Base-by-base conservation (phyloP, 1,140 invertebrate genomes). In the Drosophila burlai region DNA sequence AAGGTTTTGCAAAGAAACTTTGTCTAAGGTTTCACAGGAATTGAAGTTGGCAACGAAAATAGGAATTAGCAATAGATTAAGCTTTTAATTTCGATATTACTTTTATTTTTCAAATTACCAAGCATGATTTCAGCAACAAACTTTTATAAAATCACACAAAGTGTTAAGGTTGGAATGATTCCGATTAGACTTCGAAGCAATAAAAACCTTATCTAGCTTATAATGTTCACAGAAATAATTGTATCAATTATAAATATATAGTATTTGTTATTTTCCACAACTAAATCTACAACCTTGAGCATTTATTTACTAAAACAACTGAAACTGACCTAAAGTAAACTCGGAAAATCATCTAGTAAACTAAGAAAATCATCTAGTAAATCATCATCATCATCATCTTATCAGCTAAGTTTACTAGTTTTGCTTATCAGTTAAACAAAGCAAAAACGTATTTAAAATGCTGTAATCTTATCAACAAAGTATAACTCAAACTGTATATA, bases 391-490 rank as follows among this genome's bases (percentile, higher is more conserved):
- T n/a, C n/a, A n/a, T n/a, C n/a, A n/a, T 10, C 13, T 61, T 18
- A 46, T 26, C 21, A 46, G 42, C 2, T 18, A 31, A 43, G 29
- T 45, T 62, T n/a, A 18, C 9, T n/a, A 43, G 4, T 21, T n/a
- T 16, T 46, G 2, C 42, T 62, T 66, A 66, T 62, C 42, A 36
- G 7, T 11, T 18, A 24, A 34, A 60, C 7, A 18, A 11, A n/a
- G 18, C 4, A 21, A 63, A 63, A 58, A 10, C 2, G 2, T 2
- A 11, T 55, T 57, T 15, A 9, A 21, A 42, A 6, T 42, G 61
- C 10, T 64, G 36, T 59, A 60, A 43, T 64, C 29, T 68, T 40
- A 68, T 68, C 65, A 64, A n/a, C 13, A 49, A 34, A 36, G 52
- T 58, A 15, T 0, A 26, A 31, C 0, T 66, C 2, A 61, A 61